Base-by-base conservation (phyloP, 2,797 vertebrate genomes). In the Merluccius polli region DNA sequence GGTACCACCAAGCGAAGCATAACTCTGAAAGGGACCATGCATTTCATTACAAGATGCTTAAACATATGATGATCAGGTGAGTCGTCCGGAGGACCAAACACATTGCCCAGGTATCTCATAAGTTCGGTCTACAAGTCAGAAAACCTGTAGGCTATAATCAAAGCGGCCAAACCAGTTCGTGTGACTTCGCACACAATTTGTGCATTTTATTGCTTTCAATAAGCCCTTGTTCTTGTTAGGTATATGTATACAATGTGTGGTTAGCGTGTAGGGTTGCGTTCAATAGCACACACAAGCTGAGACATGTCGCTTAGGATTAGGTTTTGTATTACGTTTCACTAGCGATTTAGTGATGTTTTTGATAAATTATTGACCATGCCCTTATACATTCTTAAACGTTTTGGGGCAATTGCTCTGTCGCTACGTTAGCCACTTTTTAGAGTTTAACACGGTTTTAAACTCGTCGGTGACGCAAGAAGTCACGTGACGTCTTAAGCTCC, bases 1-100 rank as follows among this genome's bases (percentile, higher is more conserved):
- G 21, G 68, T 6, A 16, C 75, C 21, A 70, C 75, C 65, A 72
- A 82, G 67, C 31, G 84, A n/a, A 52, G 35, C 75, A 52, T 29
- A 82, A 27, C 83, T 69, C 91, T 92, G 73, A 73, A 82, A 81
- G 48, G 30, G 30, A 30, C 67, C 3, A 32, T 15, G 31, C 29
- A 69, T 69, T 15, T 32, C 4, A 18, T 16, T 65, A 65, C 59
- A 65, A 12, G 59, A 24, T 4, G 44, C 44, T 48, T 48, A 18
- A 5, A 48, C 21, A 18, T 48, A 48, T 18, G 44, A n/a, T n/a
- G n/a, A n/a, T n/a, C n/a, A n/a, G 44, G 16, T 48, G 2, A 41
- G 1, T 33, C 80, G 44, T 1, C 2, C 11, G 78, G 73, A 78
- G 30, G 44, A 75, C 41, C 82, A 44, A 2, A 4, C 0, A 6